A percentile compares a stretch with the other conserved stretches of the same genome.
phyloP scores from a whole-genome alignment of 2,797 vertebrate genomes.

The Hydrolagus colliei region DNA sequence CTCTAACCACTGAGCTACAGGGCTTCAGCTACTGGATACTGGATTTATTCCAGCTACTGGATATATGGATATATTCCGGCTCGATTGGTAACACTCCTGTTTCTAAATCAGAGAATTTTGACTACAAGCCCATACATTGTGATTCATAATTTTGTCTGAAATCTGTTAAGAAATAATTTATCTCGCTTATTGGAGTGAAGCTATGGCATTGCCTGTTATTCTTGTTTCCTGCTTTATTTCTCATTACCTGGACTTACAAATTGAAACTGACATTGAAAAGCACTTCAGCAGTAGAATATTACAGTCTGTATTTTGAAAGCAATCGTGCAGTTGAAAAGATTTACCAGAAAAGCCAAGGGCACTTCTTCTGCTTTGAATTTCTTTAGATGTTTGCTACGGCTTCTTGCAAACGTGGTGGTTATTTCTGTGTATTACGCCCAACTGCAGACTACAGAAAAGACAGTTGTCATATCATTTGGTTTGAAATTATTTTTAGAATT shows the following conservation, averaged over 20 bases:
- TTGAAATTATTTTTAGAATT: not conserved
- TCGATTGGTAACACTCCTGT: too few relatives aligned
- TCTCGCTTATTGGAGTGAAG: not conserved
- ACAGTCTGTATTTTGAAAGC: not conserved
- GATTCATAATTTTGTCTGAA: too few relatives aligned
- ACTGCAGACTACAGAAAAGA: not conserved
- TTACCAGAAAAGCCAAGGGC: not conserved
- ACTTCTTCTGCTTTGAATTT: slow-evolving; percentile 14
- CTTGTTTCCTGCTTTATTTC: not conserved
- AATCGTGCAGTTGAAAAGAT: not conserved
- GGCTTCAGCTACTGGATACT: too few relatives aligned
- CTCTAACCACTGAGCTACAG: too few relatives aligned
- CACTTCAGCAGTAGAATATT: slow-evolving; percentile 8
- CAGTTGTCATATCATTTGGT: too few relatives aligned
- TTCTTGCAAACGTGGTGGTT: not conserved
- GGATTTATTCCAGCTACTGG: too few relatives aligned
- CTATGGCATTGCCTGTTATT: not conserved
- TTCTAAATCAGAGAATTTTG: too few relatives aligned
- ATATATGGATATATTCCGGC: too few relatives aligned
- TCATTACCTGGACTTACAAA: not conserved
- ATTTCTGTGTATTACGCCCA: not conserved
- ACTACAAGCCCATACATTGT: too few relatives aligned
- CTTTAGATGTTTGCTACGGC: not conserved
- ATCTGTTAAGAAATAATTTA: too few relatives aligned
- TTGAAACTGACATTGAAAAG: not conserved